Evolutionary conservation across 2,888 invertebrate species (phyloP), one percentile per base, ranked within the genome.

Genomic region (Athetis lepigone): DNA sequence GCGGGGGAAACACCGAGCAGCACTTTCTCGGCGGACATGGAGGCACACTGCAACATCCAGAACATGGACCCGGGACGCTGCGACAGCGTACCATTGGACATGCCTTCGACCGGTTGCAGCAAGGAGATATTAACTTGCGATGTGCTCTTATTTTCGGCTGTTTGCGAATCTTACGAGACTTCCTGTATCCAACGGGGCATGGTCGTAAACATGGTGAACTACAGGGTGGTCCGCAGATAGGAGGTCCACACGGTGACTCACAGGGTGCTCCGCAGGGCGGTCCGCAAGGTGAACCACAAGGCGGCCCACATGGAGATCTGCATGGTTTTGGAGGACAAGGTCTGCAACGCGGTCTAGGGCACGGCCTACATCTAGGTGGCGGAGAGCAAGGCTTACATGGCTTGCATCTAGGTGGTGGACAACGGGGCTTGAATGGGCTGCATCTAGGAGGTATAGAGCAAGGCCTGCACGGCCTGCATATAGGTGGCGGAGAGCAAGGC

Each of bases 11-110:
- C 18, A 76, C 62, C 0, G 84, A 82, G 72, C 85, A 85, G 71
- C 88, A 87, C 58, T 81, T 88, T 43, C 80, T 83, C 9, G 86
- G 86, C 4, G 85, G 77, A 72, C 88, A 91, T 7, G 39, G 69
- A 25, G 37, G 25, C 16, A 27, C 43, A 42, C 80, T 80, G 68
- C 88, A 86, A 61, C 83, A 86, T 8, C 64, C 59, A 3, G 76
- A 37, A 71, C 90, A 89, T 2, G 88, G 85, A n/a, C 83, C 86
- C 2, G 89, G 87, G 27, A 89, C 75, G 74, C 93, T 93, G 37
- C 87, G 87, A 69, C 92, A 90, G 21, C 88, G 86, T 19, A 89
- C 90, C 47, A 90, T 84, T 0, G 92, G 89, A 61, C 93, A 93
- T 0, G 69, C 50, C 51, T 82, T 87, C 0, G 88, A 75, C 9